Evolutionary conservation across 2,888 invertebrate genomes (phyloP).

Genomic region (Xestia rhomboidea): DNA sequence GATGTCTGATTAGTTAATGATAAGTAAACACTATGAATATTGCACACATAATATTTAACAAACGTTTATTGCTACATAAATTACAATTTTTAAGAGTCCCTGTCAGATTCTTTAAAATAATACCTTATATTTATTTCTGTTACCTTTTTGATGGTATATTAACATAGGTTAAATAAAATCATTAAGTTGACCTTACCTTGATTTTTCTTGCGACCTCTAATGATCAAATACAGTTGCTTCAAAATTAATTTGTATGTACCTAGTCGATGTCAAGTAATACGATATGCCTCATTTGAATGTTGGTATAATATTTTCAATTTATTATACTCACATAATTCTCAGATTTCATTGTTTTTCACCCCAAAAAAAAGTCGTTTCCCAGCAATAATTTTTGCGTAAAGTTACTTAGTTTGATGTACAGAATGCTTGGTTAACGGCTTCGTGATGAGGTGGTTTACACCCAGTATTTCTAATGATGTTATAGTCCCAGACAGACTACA

Average conservation of each 20-base stretch:
- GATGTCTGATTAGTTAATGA: slow-evolving; percentile 58
- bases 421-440: too few relatives aligned
- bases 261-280: slow-evolving; percentile 37
- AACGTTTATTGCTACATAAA: not conserved
- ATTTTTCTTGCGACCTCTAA: slow-evolving; percentile 54
- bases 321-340: not conserved
- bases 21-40: slow-evolving; percentile 39
- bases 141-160: slow-evolving; percentile 45
- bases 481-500: slow-evolving; percentile 80
- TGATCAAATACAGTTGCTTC: slow-evolving; percentile 46
- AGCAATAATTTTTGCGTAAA: too few relatives aligned
- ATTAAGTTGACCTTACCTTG: slow-evolving; percentile 63
- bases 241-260: slow-evolving; percentile 33
- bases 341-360: slow-evolving; percentile 26
- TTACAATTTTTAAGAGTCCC: slow-evolving; percentile 4
- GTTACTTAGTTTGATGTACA: too few relatives aligned
- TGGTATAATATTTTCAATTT: slow-evolving; percentile 12
- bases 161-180: slow-evolving; percentile 54
- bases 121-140: slow-evolving; percentile 13
- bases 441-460: too few relatives aligned
- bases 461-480: too few relatives aligned
- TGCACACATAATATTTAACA: not conserved
- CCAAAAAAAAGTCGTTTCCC: too few relatives aligned
- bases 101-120: slow-evolving; percentile 17
- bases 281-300: slow-evolving; percentile 11